Conservation (phyloP, 2,113 vertebrate genomes). For the Ageneiosus marmoratus region DNA sequence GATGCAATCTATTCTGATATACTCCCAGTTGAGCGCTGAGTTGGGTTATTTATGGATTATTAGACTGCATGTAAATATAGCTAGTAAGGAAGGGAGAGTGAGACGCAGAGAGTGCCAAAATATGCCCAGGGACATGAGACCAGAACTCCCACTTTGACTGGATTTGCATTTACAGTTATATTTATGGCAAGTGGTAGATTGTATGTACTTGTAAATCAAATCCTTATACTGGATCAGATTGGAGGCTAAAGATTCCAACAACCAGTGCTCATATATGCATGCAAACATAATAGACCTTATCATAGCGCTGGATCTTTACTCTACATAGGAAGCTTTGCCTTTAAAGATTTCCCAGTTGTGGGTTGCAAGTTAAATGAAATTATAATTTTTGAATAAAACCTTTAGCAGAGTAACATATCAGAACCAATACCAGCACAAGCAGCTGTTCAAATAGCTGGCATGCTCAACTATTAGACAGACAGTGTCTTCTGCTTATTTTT, state of each 20-base stretch:
- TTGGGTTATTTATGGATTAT: constrained; percentile 16
- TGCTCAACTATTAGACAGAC: constrained; percentile 3
- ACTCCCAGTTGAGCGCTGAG: not conserved
- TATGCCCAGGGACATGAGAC: not conserved
- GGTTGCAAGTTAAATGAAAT: not conserved
- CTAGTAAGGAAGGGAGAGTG: not conserved
- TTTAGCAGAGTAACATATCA: not conserved
- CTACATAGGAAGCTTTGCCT: not conserved
- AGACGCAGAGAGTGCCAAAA: not conserved
- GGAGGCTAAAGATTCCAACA: not conserved
- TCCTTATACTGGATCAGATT: not conserved
- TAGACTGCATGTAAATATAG: not conserved
- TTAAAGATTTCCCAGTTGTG: not conserved
- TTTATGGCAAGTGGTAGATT: not conserved
- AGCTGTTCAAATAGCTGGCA: constrained; percentile 18
- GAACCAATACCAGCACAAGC: constrained; percentile 6
- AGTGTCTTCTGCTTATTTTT: not conserved
- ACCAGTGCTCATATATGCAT: not conserved
- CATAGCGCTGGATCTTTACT: not conserved
- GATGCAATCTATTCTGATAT: not conserved
- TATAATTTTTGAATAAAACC: not conserved
- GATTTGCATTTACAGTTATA: constrained; percentile 2
- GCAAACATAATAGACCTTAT: not conserved
- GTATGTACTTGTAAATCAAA: not conserved
- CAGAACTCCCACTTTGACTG: not conserved